A percentile compares a stretch with the other conserved stretches of the same genome.
Evolutionary conservation across 1,140 invertebrate species (phyloP).

Genomic region (Leucophenga varia): DNA sequence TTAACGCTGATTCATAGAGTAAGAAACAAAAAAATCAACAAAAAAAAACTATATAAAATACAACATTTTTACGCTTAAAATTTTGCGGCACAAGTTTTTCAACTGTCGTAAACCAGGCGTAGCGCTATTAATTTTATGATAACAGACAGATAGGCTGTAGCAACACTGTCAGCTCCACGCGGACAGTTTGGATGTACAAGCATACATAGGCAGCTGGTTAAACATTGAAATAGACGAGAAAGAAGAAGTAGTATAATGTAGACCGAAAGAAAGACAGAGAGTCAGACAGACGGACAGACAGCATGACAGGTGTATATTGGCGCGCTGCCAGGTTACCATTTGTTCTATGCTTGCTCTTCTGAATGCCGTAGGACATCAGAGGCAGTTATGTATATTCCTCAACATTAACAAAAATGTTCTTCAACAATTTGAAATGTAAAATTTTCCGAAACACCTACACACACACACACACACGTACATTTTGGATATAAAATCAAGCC

Average conservation of each 20-base stretch:
- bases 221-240: no score
- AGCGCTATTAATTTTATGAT: constrained; percentile 31
- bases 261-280: constrained; percentile 11
- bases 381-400: neutral
- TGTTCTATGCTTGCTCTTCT: constrained; percentile 32
- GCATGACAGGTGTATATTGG: constrained; percentile 21
- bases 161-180: no score
- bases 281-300: neutral
- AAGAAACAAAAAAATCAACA: constrained; percentile 3
- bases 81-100: constrained; percentile 13
- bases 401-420: neutral
- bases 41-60: no score
- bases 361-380: neutral
- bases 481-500: no score
- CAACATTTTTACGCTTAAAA: constrained; percentile 19
- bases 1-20: constrained; percentile 10
- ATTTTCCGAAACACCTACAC: no score
- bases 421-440: neutral
- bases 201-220: no score
- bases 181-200: no score
- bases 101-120: constrained; percentile 29
- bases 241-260: no score
- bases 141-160: constrained; percentile 14
- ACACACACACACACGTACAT: no score
- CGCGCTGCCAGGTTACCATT: constrained; percentile 8